phyloP scores from a whole-genome alignment of 2,888 invertebrate species.

The Oscheius sp. region DNA sequence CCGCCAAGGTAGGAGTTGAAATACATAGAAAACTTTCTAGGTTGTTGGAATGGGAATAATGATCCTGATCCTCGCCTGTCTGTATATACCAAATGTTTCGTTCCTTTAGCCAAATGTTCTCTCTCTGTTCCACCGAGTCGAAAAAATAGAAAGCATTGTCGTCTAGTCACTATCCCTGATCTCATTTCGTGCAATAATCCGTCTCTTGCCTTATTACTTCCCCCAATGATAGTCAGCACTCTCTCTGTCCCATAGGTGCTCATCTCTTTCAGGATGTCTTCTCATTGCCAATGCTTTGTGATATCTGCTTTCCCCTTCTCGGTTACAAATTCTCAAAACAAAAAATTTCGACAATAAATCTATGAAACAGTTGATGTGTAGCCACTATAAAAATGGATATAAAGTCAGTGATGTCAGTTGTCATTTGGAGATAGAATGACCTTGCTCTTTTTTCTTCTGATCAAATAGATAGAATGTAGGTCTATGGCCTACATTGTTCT shows the following conservation, averaged over 20 bases:
- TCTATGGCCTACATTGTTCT: too few species aligned
- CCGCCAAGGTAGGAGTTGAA: slow-evolving; percentile 44
- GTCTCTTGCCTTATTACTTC: slow-evolving; percentile 16
- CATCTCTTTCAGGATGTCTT: slow-evolving; percentile 12
- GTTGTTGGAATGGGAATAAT: slow-evolving; percentile 35
- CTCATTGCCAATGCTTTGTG: slow-evolving; percentile 30
- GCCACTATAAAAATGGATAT: too few species aligned
- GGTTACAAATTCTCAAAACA: slow-evolving; percentile 9
- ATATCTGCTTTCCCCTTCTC: neutral
- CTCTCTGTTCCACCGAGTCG: slow-evolving; percentile 42
- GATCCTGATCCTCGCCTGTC: slow-evolving; percentile 34
- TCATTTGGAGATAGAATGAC: too few species aligned
- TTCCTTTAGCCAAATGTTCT: slow-evolving; percentile 55
- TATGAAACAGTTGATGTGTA: too few species aligned
- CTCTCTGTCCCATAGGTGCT: neutral
- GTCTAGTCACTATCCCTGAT: neutral
- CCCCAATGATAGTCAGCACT: slow-evolving; percentile 2
- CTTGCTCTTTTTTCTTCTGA: too few species aligned
- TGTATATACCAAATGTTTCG: slow-evolving; percentile 57
- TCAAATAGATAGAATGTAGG: too few species aligned
- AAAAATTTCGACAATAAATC: slow-evolving; percentile 2
- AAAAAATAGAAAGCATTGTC: neutral
- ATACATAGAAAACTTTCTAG: neutral
- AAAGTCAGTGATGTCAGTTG: too few species aligned
- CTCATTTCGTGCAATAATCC: neutral